Conservation (phyloP, 2,888 invertebrate genomes). For the Ariolimax columbianus region DNA sequence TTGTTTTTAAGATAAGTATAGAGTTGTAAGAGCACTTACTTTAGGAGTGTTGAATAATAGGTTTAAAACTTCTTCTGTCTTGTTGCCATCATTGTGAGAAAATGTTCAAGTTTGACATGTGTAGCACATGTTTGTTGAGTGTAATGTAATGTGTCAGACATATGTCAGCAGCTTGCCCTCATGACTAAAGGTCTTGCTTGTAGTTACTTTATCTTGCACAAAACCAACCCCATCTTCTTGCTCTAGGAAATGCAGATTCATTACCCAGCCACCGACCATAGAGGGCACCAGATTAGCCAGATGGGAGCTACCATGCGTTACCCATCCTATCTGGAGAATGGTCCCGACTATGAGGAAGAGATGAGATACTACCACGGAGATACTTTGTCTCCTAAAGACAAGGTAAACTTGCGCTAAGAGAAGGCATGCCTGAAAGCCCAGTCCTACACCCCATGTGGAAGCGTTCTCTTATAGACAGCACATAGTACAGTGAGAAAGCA, state of each 20-base stretch:
- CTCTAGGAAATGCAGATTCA: conserved; percentile 67
- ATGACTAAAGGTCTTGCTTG: conserved; percentile 1
- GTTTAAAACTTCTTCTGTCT: too few species aligned
- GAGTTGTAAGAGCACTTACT: too few species aligned
- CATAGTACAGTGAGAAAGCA: neutral
- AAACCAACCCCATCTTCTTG: conserved; percentile 23
- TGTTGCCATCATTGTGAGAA: too few species aligned
- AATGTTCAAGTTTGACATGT: neutral
- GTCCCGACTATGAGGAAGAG: conserved; percentile 74
- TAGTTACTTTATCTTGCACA: conserved; percentile 22
- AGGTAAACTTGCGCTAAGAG: conserved; percentile 55
- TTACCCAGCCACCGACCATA: conserved; percentile 54
- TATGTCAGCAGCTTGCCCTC: neutral
- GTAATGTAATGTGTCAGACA: neutral
- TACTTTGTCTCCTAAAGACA: conserved; percentile 66
- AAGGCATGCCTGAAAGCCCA: neutral
- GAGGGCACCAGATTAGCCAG: conserved; percentile 66
- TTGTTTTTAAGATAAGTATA: too few species aligned
- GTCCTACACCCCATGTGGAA: neutral
- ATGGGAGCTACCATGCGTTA: conserved; percentile 72
- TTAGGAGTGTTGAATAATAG: too few species aligned
- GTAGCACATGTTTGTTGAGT: neutral
- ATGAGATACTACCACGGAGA: conserved; percentile 75
- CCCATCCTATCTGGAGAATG: conserved; percentile 72
- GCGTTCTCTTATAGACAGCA: neutral